Evolutionary conservation across 2,888 invertebrate genomes (phyloP).

Genomic region (Argyra leucocephala): DNA sequence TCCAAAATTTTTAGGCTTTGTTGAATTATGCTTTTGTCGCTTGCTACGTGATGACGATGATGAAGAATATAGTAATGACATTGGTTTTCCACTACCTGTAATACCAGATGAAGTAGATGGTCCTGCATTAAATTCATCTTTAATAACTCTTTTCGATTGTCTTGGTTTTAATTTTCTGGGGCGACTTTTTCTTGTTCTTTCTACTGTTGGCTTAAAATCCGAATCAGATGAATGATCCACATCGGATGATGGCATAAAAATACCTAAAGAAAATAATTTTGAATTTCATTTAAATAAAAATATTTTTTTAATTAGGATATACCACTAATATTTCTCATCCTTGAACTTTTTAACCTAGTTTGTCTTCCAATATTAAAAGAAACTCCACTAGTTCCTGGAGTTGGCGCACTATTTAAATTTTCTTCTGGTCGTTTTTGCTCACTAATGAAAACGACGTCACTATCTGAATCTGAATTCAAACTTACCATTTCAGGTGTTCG

Average conservation of each 20-base stretch:
- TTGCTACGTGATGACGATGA: neutral
- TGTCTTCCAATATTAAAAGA: neutral
- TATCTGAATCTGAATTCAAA: constrained; percentile 39
- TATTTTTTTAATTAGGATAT: neutral
- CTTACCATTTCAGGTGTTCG: constrained; percentile 43
- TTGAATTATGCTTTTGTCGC: neutral
- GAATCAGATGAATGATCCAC: constrained; percentile 10
- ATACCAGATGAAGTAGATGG: constrained; percentile 22
- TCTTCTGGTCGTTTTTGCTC: constrained; percentile 17
- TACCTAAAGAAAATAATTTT: neutral
- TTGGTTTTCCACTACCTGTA: neutral
- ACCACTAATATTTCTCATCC: neutral
- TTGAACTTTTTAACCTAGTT: neutral
- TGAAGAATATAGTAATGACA: neutral
- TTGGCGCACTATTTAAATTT: neutral
- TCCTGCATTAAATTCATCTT: constrained; percentile 19
- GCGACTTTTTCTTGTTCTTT: neutral
- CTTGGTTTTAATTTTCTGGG: neutral
- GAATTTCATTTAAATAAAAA: neutral
- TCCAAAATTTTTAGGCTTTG: neutral
- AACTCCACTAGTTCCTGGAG: neutral
- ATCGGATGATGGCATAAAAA: constrained; percentile 12
- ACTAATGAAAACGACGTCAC: constrained; percentile 40
- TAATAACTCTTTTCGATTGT: neutral
- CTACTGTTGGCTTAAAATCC: neutral